phyloP scores from a whole-genome alignment of 1,140 invertebrate species.

The Drosophila lacertosa region DNA sequence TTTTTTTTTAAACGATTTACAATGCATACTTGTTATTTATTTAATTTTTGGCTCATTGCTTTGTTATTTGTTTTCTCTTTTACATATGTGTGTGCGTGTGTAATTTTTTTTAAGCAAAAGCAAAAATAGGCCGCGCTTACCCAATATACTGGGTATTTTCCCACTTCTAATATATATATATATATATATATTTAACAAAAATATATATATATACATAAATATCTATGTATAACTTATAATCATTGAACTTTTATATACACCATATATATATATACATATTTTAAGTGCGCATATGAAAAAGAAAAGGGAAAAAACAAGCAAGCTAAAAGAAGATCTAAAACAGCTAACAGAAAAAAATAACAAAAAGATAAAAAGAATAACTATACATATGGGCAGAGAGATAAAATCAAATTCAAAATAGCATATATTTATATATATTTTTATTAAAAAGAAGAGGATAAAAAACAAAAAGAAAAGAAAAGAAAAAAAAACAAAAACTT shows the following conservation, averaged over 20 bases:
- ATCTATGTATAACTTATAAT: conserved; percentile 52
- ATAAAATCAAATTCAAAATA: conserved; percentile 80
- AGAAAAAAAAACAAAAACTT: conserved; percentile 38
- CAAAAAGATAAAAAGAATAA: conserved; percentile 54
- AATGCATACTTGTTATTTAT: conserved; percentile 76
- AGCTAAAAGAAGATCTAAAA: conserved; percentile 63
- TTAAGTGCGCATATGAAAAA: conserved; percentile 46
- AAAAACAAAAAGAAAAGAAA: conserved; percentile 35
- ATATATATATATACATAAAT: conserved; percentile 36
- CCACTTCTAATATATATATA: conserved; percentile 28
- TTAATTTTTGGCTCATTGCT: conserved; percentile 55
- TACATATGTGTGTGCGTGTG: conserved; percentile 42
- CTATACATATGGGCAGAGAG: conserved; percentile 81
- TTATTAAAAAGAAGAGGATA: conserved; percentile 75
- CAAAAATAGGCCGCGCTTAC: conserved; percentile 44
- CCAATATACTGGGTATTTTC: conserved; percentile 40
- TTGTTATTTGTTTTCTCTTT: conserved; percentile 41
- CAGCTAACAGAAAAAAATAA: conserved; percentile 30
- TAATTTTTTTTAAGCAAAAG: conserved; percentile 21
- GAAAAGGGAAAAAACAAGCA: conserved; percentile 50
- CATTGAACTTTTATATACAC: conserved; percentile 57
- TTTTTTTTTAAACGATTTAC: conserved; percentile 59
- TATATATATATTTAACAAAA: not conserved
- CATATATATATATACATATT: conserved; percentile 35
- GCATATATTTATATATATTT: conserved; percentile 81